Conservation (phyloP, 92 coral and sea anemone species). For the Siderastrea radians region DNA sequence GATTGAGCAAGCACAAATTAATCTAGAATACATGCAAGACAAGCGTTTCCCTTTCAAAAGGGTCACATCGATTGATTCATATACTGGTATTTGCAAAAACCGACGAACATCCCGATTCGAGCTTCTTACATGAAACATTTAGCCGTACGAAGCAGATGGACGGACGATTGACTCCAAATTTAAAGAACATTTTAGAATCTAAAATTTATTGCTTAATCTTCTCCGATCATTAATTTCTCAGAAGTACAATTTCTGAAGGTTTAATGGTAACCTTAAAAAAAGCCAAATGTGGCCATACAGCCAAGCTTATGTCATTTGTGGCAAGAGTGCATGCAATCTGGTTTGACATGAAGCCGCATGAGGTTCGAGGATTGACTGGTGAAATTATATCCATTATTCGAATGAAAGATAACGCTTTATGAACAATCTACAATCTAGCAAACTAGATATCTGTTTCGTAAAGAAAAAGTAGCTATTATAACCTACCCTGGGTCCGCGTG, state of each 20-base stretch:
- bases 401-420: neutral
- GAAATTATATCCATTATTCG: neutral
- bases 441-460: neutral
- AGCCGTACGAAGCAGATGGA: too few relatives aligned
- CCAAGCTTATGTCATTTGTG: neutral
- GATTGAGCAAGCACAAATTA: too few relatives aligned
- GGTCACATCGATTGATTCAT: too few relatives aligned
- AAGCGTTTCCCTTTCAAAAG: too few relatives aligned
- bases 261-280: neutral
- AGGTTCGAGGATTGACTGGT: neutral
- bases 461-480: neutral
- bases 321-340: neutral
- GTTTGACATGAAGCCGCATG: neutral
- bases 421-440: neutral
- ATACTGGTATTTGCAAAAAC: too few relatives aligned
- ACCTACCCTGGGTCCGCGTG: conserved; percentile 89
- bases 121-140: too few relatives aligned
- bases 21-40: too few relatives aligned
- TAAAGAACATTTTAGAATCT: too few relatives aligned
- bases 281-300: neutral
- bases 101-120: too few relatives aligned
- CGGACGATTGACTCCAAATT: too few relatives aligned
- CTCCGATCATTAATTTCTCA: neutral
- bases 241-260: neutral
- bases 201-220: too few relatives aligned